Evolutionary conservation across 2,888 invertebrate genomes (phyloP).

Genomic region (Gymnocheta viridis): DNA sequence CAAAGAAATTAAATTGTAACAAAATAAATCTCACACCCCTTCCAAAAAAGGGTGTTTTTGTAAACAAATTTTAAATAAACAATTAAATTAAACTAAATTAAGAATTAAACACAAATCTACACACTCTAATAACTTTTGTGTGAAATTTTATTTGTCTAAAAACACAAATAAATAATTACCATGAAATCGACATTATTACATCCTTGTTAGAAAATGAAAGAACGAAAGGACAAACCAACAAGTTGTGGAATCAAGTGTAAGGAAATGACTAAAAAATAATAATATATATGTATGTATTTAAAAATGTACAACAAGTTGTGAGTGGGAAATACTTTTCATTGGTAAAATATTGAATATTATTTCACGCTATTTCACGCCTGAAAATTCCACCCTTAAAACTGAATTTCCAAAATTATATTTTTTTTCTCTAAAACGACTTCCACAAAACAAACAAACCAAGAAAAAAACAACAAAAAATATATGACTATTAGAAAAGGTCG

Average conservation of each 20-base stretch:
- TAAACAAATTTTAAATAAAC: not conserved
- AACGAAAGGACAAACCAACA: not conserved
- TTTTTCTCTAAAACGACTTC: not conserved
- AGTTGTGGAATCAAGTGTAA: not conserved
- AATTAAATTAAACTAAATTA: conserved; percentile 1
- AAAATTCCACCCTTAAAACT: conserved; percentile 50
- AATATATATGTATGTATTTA: not conserved
- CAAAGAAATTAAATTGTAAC: not conserved
- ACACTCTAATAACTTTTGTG: conserved; percentile 20
- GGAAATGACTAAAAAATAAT: not conserved
- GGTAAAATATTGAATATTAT: conserved; percentile 32
- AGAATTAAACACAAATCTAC: not conserved
- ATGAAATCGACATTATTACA: conserved; percentile 31
- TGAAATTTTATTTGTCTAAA: conserved; percentile 8
- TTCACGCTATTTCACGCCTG: conserved; percentile 60
- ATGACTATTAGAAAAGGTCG: not conserved
- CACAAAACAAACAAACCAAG: too few relatives aligned
- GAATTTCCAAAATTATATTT: not conserved
- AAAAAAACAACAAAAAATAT: not conserved
- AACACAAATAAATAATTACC: conserved; percentile 35
- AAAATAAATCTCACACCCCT: conserved; percentile 1
- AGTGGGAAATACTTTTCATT: conserved; percentile 2
- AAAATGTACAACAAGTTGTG: not conserved
- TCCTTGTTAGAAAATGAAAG: conserved; percentile 25
- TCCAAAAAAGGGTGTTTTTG: not conserved